These are phyloP conservation scores for Lasaia peninsularis DNA, from an alignment of 1,140 invertebrate genomes.

Conservation along the genomic window DNA sequence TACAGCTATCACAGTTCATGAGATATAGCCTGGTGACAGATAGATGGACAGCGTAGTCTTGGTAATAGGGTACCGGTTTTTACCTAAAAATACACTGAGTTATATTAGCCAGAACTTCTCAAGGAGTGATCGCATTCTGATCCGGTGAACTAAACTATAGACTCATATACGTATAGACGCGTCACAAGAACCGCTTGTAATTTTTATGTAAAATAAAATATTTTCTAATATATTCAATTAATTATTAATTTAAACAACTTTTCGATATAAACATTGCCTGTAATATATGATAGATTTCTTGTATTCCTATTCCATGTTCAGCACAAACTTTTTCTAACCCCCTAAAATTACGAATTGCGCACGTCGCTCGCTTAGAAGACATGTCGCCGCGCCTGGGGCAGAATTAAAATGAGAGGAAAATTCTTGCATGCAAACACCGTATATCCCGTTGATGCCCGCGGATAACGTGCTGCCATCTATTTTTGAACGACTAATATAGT, in stretches of 20 bases:
- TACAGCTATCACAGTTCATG: too few relatives aligned
- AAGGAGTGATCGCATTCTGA: too few relatives aligned
- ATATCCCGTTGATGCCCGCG: background rate
- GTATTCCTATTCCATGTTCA: constrained; percentile 2
- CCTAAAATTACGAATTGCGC: constrained; percentile 30
- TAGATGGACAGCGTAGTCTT: too few relatives aligned
- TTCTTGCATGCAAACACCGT: constrained; percentile 19
- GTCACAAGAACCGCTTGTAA: too few relatives aligned
- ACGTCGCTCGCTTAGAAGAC: constrained; percentile 23
- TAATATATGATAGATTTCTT: background rate
- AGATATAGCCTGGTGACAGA: too few relatives aligned
- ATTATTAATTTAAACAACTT: background rate
- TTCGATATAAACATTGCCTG: background rate
- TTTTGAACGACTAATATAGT: background rate
- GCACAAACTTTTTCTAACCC: constrained; percentile 28
- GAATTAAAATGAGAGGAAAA: constrained; percentile 29
- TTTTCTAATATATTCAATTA: too few relatives aligned
- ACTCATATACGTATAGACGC: too few relatives aligned
- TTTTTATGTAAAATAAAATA: too few relatives aligned
- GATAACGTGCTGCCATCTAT: background rate
- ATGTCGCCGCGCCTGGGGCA: constrained; percentile 26
- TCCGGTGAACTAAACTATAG: too few relatives aligned
- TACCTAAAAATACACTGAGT: too few relatives aligned
- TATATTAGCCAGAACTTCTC: too few relatives aligned
- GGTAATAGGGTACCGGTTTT: too few relatives aligned